Evolutionary conservation across 2,797 vertebrate species (phyloP), one percentile per base, ranked within the genome.

Genomic region (Sylvia borin): DNA sequence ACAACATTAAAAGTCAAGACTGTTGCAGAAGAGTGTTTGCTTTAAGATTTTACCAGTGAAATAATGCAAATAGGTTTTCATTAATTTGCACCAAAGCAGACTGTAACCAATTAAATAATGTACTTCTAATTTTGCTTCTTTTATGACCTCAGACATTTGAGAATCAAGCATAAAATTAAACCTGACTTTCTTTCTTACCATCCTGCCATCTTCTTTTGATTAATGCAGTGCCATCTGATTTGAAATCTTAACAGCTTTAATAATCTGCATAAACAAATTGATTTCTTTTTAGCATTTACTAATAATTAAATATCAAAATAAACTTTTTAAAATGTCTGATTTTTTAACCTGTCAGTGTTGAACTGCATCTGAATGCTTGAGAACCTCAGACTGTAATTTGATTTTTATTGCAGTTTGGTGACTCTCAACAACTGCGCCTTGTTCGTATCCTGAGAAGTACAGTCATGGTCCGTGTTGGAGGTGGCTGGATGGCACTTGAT

Each of bases 401-500:
- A 11, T 97, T 85, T 96, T 91, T 58, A 40, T 95, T 92, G 42
- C 97, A 99, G 99, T 99, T 99, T 84, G 99, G 99, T 97, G 99
- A 99, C 97, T 99, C 99, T 61, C 99, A 99, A 95, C 99, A 99
- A 96, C 98, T 99, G 47, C 99, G 99, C 24, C 98, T 99, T 16
- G 99, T 99, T 71, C 98, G 99, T 22, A 99, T 99, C 96, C 97
- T 99, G 19, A 98, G 99, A 95, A 99, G 99, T 95, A 99, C 99
- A 0, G 99, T 99, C 91, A 99, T 99, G 99, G 99, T 99, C 95
- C 99, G 99, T 8, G 99, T 99, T 51, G 99, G 99, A 84, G 99
- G 99, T 73, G 99, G 99, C 94, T 99, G 99, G 99, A 99, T 99
- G 99, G 99, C 99, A 10, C 98, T 99, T 18, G 99, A 99, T 91